Percentiles rank a stretch among this genome's conserved stretches.
Conservation (phyloP, 2,113 vertebrate species). For the Clarias gariepinus region DNA sequence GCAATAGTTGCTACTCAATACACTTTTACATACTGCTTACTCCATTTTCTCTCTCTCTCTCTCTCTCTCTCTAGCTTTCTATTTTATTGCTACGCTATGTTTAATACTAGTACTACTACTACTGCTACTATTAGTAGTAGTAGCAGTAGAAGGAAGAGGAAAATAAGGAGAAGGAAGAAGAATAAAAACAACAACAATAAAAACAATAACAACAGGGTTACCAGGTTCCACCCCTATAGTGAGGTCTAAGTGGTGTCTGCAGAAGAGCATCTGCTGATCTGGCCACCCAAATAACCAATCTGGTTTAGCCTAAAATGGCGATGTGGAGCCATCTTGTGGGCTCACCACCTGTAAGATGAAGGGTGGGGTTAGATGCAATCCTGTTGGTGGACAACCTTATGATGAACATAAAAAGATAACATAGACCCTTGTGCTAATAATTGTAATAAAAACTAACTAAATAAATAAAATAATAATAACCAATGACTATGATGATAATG, state of each 20-base stretch:
- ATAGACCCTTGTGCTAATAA: background rate
- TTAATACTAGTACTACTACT: background rate
- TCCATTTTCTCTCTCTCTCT: background rate
- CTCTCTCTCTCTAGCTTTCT: background rate
- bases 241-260: background rate
- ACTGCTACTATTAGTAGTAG: background rate
- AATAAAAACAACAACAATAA: background rate
- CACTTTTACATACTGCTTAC: constrained; percentile 65
- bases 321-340: constrained; percentile 13
- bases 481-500: background rate
- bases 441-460: background rate
- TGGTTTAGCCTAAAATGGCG: background rate
- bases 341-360: background rate
- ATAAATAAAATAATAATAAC: background rate
- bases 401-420: background rate
- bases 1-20: constrained; percentile 68
- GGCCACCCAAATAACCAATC: background rate
- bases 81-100: background rate
- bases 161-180: too few species aligned
- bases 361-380: background rate
- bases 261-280: background rate
- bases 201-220: background rate
- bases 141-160: too few species aligned
- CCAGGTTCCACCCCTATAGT: background rate
- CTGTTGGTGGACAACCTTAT: background rate